Percentiles rank a stretch among this genome's conserved stretches.
Conservation (phyloP, 2,797 vertebrate genomes). For the Sebastes baramenuke region DNA sequence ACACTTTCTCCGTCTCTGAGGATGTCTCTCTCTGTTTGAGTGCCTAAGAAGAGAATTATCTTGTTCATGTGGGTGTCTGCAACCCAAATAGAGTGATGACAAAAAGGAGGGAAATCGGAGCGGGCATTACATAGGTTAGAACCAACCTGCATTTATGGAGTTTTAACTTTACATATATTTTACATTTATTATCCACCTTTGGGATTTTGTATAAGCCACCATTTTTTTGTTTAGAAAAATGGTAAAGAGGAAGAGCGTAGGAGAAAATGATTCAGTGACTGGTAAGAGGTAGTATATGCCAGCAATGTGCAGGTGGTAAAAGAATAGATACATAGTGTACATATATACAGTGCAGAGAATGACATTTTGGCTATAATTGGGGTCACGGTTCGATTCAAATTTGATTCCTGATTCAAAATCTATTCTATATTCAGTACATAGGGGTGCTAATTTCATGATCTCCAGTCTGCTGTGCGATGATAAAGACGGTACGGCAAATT, state of each 20-base stretch:
- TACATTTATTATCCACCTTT: constrained; percentile 1
- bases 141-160: background rate
- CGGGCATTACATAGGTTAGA: background rate
- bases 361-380: background rate
- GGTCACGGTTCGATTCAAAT: too few relatives aligned
- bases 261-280: background rate
- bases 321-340: background rate
- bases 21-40: constrained; percentile 28
- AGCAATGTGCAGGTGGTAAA: background rate
- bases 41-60: constrained; percentile 34
- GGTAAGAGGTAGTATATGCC: background rate
- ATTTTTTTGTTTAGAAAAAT: background rate
- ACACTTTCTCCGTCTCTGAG: constrained; percentile 11
- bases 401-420: too few relatives aligned
- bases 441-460: too few relatives aligned
- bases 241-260: background rate
- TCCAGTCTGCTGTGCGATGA: too few relatives aligned
- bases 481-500: too few relatives aligned
- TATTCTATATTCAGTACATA: too few relatives aligned
- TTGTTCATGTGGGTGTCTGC: constrained; percentile 37
- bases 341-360: background rate
- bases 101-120: constrained; percentile 21
- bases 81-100: constrained; percentile 30
- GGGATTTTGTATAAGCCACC: background rate
- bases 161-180: constrained; percentile 9